Base-by-base conservation (phyloP, 2,888 invertebrate species). In the Melieria picta region DNA sequence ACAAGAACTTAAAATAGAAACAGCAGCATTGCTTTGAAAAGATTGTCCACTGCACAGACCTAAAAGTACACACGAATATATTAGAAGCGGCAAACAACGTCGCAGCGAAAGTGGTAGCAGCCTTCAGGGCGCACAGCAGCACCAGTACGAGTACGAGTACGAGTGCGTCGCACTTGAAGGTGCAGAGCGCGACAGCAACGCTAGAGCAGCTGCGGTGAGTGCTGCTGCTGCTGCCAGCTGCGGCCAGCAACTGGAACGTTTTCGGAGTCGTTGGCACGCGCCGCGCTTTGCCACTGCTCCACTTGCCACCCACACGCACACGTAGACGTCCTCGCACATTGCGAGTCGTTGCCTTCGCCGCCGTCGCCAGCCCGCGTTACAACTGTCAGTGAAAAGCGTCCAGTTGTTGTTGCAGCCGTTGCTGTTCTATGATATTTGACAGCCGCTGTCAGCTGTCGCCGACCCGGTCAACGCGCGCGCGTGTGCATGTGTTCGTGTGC, bases 31-130 rank as follows among this genome's bases (percentile, higher is more conserved):
- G 46, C 45, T n/a, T 62, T 16, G 7, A 13, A 47, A n/a, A 62
- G 11, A 48, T 9, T 11, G 62, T 7, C 30, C 30, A 42, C 10
- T 13, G 5, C 42, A 9, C n/a, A 56, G 7, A 11, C 52, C 4
- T 7, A 11, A 52, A 52, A n/a, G n/a, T 13, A 9, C 10, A 11
- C 52, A 52, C 52, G 13, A 5, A 52, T 1, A 52, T 1, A 52
- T 7, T 58, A 45, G 55, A 52, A 61, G 65, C 52, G 61, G 60
- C 62, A 60, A 50, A 71, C 65, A 69, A 62, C 43, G 56, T 30
- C 16, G 61, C 60, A 58, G 64, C 45, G 55, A 68, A 63, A 58
- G 68, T 52, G 9, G 13, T n/a, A 43, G 55, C 30, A 9, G 11
- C 10, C 3, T 50, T 10, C 50, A 50, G 11, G 50, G 50, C 9